Conservation (phyloP, 2,797 vertebrate species). For the Enteromius afrohamiltoni region DNA sequence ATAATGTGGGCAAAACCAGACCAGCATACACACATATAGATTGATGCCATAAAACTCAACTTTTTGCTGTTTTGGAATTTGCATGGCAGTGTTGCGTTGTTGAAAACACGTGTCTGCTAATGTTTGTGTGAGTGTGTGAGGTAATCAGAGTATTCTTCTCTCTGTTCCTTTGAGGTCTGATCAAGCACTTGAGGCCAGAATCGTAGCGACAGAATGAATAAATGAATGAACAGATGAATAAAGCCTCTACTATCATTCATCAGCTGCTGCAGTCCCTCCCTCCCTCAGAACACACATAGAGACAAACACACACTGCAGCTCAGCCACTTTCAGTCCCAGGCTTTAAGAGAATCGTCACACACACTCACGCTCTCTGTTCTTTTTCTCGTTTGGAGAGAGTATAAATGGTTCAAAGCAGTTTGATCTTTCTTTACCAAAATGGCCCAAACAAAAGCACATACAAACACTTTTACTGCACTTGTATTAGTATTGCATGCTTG, state of each 20-base stretch:
- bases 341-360: conserved; percentile 33
- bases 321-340: conserved; percentile 68
- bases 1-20: background rate
- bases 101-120: conserved; percentile 25
- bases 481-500: background rate
- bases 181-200: conserved; percentile 69
- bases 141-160: conserved; percentile 13
- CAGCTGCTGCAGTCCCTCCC: conserved; percentile 24
- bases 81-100: background rate
- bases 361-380: conserved; percentile 41
- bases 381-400: background rate
- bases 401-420: background rate
- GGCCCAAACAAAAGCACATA: background rate
- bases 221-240: conserved; percentile 68
- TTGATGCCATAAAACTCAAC: conserved; percentile 1
- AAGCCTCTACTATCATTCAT: conserved; percentile 49
- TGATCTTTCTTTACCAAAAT: background rate
- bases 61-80: conserved; percentile 26
- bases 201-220: conserved; percentile 63
- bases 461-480: background rate
- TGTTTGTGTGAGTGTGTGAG: conserved; percentile 18
- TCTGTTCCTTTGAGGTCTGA: conserved; percentile 63
- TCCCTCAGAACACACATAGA: conserved; percentile 16
- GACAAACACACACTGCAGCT: conserved; percentile 63
- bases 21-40: conserved; percentile 34